phyloP scores from a whole-genome alignment of 2,113 vertebrate species.

The Scophthalmus maximus region DNA sequence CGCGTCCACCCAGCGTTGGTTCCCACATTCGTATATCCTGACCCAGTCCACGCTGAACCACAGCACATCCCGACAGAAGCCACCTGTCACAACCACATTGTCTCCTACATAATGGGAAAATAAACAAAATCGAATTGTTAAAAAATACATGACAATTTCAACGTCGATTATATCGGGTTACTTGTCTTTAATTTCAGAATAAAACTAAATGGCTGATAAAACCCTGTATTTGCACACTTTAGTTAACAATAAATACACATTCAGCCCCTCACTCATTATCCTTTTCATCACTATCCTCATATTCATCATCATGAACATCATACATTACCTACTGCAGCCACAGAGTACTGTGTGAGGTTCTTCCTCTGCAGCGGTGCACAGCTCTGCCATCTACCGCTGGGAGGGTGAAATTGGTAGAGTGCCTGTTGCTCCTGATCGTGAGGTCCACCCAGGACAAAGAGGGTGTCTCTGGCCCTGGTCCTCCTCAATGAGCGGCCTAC shows the following conservation, averaged over 20 bases:
- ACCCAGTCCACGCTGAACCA: constrained; percentile 93
- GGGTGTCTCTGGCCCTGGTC: constrained; percentile 82
- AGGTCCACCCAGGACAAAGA: constrained; percentile 88
- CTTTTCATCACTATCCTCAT: neutral
- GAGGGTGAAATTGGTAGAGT: constrained; percentile 86
- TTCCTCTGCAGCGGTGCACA: constrained; percentile 86
- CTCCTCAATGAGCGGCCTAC: constrained; percentile 55
- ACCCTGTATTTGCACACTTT: neutral
- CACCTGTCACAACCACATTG: constrained; percentile 86
- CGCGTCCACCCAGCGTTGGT: constrained; percentile 86
- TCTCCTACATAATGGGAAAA: constrained; percentile 55
- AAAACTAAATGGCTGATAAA: too few relatives aligned
- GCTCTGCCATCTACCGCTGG: constrained; percentile 85
- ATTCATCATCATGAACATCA: neutral
- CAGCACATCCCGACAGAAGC: constrained; percentile 87
- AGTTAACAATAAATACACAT: too few relatives aligned
- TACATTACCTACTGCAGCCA: constrained; percentile 90
- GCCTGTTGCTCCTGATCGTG: constrained; percentile 88
- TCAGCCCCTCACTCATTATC: neutral
- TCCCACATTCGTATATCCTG: constrained; percentile 83
- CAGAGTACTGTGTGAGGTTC: constrained; percentile 89
- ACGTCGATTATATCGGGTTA: neutral
- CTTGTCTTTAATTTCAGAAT: too few relatives aligned
- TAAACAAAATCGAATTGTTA: neutral
- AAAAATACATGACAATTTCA: neutral